Conservation (phyloP, 2,888 invertebrate species). For the Meta bourneti region DNA sequence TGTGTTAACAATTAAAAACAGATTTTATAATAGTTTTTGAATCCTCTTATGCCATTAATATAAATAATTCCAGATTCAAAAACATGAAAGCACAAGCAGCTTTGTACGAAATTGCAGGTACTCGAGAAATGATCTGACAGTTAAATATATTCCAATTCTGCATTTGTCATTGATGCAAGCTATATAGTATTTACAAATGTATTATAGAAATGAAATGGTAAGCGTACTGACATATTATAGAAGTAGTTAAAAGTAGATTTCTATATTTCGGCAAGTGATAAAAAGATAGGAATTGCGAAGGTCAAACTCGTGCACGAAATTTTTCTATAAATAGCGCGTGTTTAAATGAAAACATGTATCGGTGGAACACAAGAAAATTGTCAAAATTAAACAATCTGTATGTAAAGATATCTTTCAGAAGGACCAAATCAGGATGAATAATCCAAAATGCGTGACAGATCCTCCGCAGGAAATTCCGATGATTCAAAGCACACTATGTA, state of each 20-base stretch:
- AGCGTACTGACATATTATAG: too few relatives aligned
- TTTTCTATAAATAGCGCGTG: constrained; percentile 18
- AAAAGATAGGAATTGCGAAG: constrained; percentile 21
- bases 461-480: constrained; percentile 7
- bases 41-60: too few relatives aligned
- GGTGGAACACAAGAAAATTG: not conserved
- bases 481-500: not conserved
- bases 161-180: too few relatives aligned
- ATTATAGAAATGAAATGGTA: too few relatives aligned
- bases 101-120: too few relatives aligned
- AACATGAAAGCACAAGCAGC: too few relatives aligned
- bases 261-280: constrained; percentile 26
- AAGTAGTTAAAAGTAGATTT: not conserved
- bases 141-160: too few relatives aligned
- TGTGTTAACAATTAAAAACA: too few relatives aligned
- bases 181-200: too few relatives aligned
- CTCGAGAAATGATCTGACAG: too few relatives aligned
- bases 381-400: not conserved
- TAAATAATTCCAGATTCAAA: too few relatives aligned
- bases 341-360: not conserved
- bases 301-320: constrained; percentile 22
- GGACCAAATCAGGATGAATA: constrained; percentile 8
- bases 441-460: constrained; percentile 23
- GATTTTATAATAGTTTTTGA: too few relatives aligned
- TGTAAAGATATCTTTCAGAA: not conserved